A percentile compares a stretch with the other conserved stretches of the same genome.
phyloP scores from a whole-genome alignment of 2,797 vertebrate genomes.

The Fringilla coelebs region DNA sequence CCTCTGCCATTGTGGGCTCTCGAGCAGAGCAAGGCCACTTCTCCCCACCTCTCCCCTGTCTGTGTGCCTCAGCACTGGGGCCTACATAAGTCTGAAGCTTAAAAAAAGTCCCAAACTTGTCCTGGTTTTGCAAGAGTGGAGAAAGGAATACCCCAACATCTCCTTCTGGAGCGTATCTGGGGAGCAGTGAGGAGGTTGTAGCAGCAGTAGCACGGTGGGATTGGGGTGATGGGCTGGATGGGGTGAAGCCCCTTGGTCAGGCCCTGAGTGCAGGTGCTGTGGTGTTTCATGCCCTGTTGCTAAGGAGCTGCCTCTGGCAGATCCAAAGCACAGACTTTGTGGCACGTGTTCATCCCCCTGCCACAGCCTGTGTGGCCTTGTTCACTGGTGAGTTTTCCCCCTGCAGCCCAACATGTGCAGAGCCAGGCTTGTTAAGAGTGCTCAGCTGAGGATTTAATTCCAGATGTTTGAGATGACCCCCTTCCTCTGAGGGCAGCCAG shows the following conservation, averaged over 20 bases:
- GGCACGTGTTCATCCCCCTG: neutral
- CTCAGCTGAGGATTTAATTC: neutral
- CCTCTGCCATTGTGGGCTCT: neutral
- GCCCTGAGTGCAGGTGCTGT: neutral
- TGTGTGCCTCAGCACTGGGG: neutral
- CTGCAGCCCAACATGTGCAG: neutral
- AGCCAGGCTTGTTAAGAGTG: neutral
- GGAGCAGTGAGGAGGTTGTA: neutral
- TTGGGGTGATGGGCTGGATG: accelerated
- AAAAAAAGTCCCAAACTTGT: neutral
- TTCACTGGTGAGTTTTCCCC: neutral
- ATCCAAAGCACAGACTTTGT: neutral
- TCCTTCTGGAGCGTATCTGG: neutral
- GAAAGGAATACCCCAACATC: neutral
- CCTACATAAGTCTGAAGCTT: neutral
- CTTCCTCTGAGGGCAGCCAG: neutral
- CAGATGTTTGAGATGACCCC: slow-evolving; percentile 27
- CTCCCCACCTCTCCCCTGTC: neutral
- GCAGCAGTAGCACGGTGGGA: neutral
- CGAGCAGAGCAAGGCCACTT: accelerated
- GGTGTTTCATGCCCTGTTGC: neutral
- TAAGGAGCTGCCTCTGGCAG: neutral
- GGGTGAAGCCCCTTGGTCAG: neutral
- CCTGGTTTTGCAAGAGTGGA: neutral
- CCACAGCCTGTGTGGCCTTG: neutral